Evolutionary conservation across 2,797 vertebrate species (phyloP).

Genomic region (Lates japonicus): DNA sequence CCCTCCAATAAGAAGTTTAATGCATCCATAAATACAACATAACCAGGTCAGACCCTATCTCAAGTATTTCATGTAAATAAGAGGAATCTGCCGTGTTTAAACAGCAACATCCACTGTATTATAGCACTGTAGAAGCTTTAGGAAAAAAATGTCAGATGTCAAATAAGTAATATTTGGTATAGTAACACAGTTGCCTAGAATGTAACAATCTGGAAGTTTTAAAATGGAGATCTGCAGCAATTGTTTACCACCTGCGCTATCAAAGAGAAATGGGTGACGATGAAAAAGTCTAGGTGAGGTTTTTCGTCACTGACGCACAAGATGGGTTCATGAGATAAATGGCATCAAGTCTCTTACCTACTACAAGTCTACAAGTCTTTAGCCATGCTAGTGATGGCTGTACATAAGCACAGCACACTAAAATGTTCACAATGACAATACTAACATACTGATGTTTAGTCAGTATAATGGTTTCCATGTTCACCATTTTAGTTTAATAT

Average conservation of each 20-base stretch:
- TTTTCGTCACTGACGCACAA: no score
- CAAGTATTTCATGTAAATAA: background rate
- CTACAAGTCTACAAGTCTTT: no score
- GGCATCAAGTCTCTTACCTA: no score
- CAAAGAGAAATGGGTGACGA: background rate
- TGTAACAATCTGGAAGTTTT: no score
- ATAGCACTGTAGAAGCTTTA: background rate
- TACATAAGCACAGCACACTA: no score
- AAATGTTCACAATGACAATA: no score
- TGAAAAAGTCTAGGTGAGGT: background rate
- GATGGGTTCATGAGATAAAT: background rate
- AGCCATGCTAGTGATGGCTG: no score
- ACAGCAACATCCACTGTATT: background rate
- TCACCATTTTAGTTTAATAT: no score
- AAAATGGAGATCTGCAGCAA: background rate
- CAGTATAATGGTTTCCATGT: no score
- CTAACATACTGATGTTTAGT: no score
- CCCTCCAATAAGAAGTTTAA: background rate
- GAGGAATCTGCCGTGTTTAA: background rate
- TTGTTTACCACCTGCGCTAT: background rate
- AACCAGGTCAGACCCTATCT: background rate
- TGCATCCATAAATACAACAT: slow-evolving; percentile 4
- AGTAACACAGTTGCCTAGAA: background rate
- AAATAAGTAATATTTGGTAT: background rate
- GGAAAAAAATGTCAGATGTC: background rate